Evolutionary conservation across 2,113 vertebrate genomes (phyloP).

Genomic region (Lagopus muta): DNA sequence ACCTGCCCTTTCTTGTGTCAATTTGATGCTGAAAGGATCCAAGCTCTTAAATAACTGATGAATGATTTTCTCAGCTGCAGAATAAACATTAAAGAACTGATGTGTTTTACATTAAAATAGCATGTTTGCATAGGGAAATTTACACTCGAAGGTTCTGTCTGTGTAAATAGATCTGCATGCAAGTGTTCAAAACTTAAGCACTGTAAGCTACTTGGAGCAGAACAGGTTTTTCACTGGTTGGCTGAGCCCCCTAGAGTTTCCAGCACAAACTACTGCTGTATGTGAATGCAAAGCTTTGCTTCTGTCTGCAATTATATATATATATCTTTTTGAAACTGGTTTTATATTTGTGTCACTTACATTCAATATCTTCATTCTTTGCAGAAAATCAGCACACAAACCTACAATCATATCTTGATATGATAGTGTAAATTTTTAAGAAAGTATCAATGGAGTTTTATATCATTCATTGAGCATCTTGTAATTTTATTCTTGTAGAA

Average conservation of each 20-base stretch:
- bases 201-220: not conserved
- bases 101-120: not conserved
- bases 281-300: not conserved
- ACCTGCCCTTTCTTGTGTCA: not conserved
- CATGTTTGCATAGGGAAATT: not conserved
- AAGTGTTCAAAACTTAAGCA: not conserved
- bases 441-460: not conserved
- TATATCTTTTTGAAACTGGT: not conserved
- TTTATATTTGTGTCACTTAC: slow-evolving; percentile 8
- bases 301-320: not conserved
- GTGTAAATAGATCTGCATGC: not conserved
- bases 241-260: slow-evolving; percentile 9
- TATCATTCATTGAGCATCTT: not conserved
- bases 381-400: not conserved
- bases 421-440: not conserved
- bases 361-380: not conserved
- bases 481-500: slow-evolving; percentile 3
- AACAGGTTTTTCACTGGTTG: not conserved
- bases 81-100: not conserved
- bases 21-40: not conserved
- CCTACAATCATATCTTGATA: not conserved
- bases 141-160: not conserved
- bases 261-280: not conserved
- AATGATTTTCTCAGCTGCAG: not conserved
- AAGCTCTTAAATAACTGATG: slow-evolving; percentile 2